phyloP scores from a whole-genome alignment of 2,113 vertebrate genomes.

The Datnioides undecimradiatus region DNA sequence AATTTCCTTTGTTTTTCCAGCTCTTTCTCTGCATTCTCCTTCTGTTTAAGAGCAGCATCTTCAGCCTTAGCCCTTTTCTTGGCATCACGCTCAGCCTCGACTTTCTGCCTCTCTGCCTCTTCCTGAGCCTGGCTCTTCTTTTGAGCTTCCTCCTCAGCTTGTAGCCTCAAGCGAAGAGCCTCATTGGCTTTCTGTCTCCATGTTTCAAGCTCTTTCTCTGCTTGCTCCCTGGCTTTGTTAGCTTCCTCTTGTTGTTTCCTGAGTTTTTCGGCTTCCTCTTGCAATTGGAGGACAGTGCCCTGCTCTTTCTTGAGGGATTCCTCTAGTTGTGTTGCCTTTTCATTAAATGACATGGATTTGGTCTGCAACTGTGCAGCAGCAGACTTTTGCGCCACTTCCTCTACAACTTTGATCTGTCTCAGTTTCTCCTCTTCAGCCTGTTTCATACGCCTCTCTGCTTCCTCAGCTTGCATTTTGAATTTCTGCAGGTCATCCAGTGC shows the following conservation, averaged over 20 bases:
- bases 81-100: conserved; percentile 91
- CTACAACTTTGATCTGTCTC: conserved; percentile 90
- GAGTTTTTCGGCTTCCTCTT: conserved; percentile 91
- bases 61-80: conserved; percentile 91
- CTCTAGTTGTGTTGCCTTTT: conserved; percentile 90
- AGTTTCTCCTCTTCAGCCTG: conserved; percentile 92
- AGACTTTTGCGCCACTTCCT: conserved; percentile 90
- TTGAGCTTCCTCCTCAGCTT: conserved; percentile 94
- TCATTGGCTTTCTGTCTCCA: conserved; percentile 98
- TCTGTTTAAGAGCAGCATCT: conserved; percentile 91
- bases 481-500: conserved; percentile 90
- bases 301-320: conserved; percentile 92
- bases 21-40: conserved; percentile 92
- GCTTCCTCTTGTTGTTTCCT: conserved; percentile 91
- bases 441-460: conserved; percentile 90
- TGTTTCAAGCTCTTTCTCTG: conserved; percentile 92
- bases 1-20: conserved; percentile 91
- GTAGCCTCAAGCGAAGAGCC: conserved; percentile 91
- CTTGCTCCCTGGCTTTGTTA: conserved; percentile 87
- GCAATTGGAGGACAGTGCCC: conserved; percentile 88
- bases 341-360: conserved; percentile 84
- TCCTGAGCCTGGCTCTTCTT: conserved; percentile 93
- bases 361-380: conserved; percentile 88
- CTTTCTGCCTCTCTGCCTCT: conserved; percentile 95
- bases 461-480: conserved; percentile 91